Conservation (phyloP, 2,113 vertebrate genomes). For the Cynoglossus semilaevis region DNA sequence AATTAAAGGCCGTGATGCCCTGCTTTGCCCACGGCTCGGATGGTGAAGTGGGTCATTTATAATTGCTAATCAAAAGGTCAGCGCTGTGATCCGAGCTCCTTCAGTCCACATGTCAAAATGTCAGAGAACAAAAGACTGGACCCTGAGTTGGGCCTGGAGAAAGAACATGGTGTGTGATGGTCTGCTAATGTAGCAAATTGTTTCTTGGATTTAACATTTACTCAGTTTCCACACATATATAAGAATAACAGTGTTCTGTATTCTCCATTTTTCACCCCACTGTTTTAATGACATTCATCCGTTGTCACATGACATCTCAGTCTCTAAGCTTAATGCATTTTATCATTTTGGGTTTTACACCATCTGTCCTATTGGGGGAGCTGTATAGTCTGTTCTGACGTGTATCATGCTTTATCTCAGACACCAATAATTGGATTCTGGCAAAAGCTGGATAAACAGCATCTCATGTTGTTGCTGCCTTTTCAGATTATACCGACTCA, state of each 20-base stretch:
- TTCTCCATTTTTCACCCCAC: neutral
- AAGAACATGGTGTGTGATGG: neutral
- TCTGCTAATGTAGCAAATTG: neutral
- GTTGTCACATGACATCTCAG: neutral
- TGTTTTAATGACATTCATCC: neutral
- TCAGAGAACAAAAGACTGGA: neutral
- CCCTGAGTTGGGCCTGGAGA: neutral
- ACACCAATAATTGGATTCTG: conserved; percentile 22
- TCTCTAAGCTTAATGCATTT: neutral
- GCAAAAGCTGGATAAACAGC: conserved; percentile 1
- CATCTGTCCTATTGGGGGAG: conserved; percentile 1
- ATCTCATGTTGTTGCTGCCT: neutral
- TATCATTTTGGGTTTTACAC: conserved; percentile 2
- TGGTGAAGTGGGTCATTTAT: neutral
- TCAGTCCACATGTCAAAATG: neutral
- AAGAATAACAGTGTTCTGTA: neutral
- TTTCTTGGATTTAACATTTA: neutral
- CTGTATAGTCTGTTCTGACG: conserved; percentile 12
- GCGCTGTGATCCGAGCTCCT: neutral
- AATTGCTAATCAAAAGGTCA: neutral
- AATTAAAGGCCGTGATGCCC: neutral
- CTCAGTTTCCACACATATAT: neutral
- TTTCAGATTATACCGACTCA: neutral
- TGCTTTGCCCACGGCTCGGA: neutral
- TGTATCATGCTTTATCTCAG: neutral